Percentiles rank a stretch among this genome's conserved stretches.
Conservation (phyloP, 2,113 vertebrate genomes). For the Caretta caretta region DNA sequence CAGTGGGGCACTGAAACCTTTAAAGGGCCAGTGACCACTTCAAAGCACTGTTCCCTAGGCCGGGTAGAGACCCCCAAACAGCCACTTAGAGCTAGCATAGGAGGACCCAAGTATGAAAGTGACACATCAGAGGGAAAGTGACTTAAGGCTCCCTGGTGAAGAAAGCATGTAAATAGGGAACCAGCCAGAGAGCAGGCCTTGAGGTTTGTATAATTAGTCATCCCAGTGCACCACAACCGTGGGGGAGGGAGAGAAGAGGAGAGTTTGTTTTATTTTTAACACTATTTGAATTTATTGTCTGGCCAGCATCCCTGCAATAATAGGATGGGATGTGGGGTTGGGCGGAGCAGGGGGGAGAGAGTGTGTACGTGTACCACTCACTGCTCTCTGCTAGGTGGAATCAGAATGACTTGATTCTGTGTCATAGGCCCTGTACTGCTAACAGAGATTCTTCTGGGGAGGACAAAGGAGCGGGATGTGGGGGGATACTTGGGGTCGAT, state of each 20-base stretch:
- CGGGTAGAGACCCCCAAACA: neutral
- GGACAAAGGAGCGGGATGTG: neutral
- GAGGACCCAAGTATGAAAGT: neutral
- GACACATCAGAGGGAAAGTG: neutral
- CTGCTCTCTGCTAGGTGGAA: neutral
- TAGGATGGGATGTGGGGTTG: neutral
- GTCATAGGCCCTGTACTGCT: neutral
- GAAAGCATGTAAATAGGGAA: neutral
- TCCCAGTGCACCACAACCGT: neutral
- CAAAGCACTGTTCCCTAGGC: neutral
- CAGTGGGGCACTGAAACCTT: neutral
- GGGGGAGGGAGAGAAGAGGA: neutral
- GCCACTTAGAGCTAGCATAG: neutral
- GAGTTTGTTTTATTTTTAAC: neutral
- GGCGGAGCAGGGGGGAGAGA: no score
- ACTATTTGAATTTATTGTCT: neutral
- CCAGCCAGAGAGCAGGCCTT: neutral
- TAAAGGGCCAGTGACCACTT: neutral
- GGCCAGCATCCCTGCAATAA: neutral
- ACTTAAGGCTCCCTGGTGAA: neutral
- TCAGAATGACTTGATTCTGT: neutral
- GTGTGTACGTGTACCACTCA: no score
- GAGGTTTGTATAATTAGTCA: neutral
- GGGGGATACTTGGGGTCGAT: neutral
- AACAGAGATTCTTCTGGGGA: neutral